Percentiles rank a stretch among this genome's conserved stretches.
phyloP scores from a whole-genome alignment of 2,888 invertebrate genomes.

The Lingula anatina region DNA sequence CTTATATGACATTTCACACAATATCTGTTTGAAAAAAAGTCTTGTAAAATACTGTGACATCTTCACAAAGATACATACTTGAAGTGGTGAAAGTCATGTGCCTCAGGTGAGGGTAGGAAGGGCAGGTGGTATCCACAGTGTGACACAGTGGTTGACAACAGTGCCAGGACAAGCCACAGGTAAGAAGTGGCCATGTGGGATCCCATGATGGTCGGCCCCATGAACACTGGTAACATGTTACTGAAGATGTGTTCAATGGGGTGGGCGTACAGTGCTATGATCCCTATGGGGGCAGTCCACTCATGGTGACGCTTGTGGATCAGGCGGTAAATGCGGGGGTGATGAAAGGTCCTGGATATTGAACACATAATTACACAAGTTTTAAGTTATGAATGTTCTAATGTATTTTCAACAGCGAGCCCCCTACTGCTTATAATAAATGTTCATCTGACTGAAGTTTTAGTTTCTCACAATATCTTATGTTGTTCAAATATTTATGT shows the following conservation, averaged over 20 bases:
- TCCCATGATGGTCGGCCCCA: slow-evolving; percentile 61
- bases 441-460: no score
- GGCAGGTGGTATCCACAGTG: slow-evolving; percentile 84
- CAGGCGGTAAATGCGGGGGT: slow-evolving; percentile 68
- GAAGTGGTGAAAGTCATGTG: slow-evolving; percentile 82
- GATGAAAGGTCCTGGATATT: slow-evolving; percentile 71
- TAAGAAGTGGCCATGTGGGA: slow-evolving; percentile 56
- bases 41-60: no score
- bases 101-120: slow-evolving; percentile 78
- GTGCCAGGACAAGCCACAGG: slow-evolving; percentile 76
- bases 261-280: slow-evolving; percentile 75
- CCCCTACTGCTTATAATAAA: no score
- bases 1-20: no score
- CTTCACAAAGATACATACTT: no score
- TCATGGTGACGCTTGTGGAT: slow-evolving; percentile 84
- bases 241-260: slow-evolving; percentile 71
- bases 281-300: slow-evolving; percentile 82
- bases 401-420: no score
- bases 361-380: no score
- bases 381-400: no score
- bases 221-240: slow-evolving; percentile 70
- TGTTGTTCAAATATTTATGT: no score
- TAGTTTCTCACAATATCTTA: no score
- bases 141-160: slow-evolving; percentile 71
- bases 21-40: no score